Evolutionary conservation across 2,888 invertebrate genomes (phyloP), one percentile per base, ranked within the genome.

Genomic region (Micropterix aruncella): DNA sequence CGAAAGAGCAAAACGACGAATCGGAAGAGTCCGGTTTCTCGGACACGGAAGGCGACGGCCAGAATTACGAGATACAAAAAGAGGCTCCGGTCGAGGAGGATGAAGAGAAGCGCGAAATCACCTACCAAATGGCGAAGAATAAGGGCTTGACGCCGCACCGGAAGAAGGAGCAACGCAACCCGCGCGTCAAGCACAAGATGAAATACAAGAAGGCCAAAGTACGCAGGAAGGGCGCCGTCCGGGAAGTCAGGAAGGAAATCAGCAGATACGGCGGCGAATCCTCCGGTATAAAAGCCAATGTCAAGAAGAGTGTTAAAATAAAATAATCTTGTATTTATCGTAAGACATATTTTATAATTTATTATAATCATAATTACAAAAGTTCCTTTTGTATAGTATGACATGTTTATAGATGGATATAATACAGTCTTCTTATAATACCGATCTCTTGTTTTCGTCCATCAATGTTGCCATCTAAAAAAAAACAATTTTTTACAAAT

Each of bases 51-150:
- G 60, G 54, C 36, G 55, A 55, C 38, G 56, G 52, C 53, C 62
- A 55, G 45, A 63, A 51, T 48, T 61, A 65, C 41, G 63, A 66
- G 45, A 61, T 62, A 52, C 62, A 61, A 49, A 43, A 47, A 44
- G 56, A 60, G 47, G 54, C 55, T 43, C 46, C 62, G 36, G 55
- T 60, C 38, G 46, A 58, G 27, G 63, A 60, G 40, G 66, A 65
- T 40, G 52, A 62, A 1, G 77, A 71, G 42, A 92, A 91, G 57
- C 75, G 95, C 53, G 79, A 79, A 43, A 94, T 95, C 50, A 93
- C 89, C 2, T 91, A 92, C 60, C 80, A 94, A 75, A 96, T 96
- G 59, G 83, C 87, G 16, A 96, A 96, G 64, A 97, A 97, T 59
- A 95, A 92, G 64, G 96, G 96, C 14, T 72, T 96, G 15, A 92